Evolutionary conservation across 2,888 invertebrate genomes (phyloP).

Genomic region (Caenorhabditis wallacei): DNA sequence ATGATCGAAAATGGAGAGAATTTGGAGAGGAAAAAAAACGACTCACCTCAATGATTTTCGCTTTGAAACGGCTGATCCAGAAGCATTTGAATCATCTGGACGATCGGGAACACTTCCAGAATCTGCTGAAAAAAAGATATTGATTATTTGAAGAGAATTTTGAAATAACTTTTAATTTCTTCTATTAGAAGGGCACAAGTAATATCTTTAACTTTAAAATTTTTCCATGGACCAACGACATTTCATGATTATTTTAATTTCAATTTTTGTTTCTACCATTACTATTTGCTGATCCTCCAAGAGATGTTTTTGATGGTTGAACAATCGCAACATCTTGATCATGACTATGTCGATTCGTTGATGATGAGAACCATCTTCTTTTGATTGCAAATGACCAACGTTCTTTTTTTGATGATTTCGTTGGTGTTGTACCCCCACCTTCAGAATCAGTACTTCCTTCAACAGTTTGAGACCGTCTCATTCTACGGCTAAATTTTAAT

Average conservation of each 20-base stretch:
- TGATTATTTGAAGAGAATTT: not conserved
- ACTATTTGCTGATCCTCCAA: conserved; percentile 44
- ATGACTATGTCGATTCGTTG: conserved; percentile 65
- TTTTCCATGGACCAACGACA: conserved; percentile 11
- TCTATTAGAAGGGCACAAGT: not conserved
- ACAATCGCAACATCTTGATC: conserved; percentile 63
- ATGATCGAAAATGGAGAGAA: conserved; percentile 6
- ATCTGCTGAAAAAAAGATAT: conserved; percentile 59
- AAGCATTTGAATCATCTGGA: conserved; percentile 62
- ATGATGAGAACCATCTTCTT: conserved; percentile 77
- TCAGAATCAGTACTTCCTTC: conserved; percentile 62
- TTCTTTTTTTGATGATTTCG: conserved; percentile 72
- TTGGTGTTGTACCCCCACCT: conserved; percentile 43
- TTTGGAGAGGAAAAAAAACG: conserved; percentile 25
- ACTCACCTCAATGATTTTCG: conserved; percentile 73
- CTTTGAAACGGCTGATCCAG: conserved; percentile 67
- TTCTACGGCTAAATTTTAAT: conserved; percentile 31
- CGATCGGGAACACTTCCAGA: conserved; percentile 70
- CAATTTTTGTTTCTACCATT: conserved; percentile 25
- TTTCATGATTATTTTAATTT: not conserved
- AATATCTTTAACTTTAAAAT: too few species aligned
- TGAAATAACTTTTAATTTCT: not conserved
- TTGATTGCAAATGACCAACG: conserved; percentile 79
- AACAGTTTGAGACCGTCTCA: conserved; percentile 73
- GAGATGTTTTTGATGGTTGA: conserved; percentile 64